These are phyloP conservation scores for Australoheros facetus DNA, from an alignment of 2,797 vertebrate species.

Conservation along the genomic window DNA sequence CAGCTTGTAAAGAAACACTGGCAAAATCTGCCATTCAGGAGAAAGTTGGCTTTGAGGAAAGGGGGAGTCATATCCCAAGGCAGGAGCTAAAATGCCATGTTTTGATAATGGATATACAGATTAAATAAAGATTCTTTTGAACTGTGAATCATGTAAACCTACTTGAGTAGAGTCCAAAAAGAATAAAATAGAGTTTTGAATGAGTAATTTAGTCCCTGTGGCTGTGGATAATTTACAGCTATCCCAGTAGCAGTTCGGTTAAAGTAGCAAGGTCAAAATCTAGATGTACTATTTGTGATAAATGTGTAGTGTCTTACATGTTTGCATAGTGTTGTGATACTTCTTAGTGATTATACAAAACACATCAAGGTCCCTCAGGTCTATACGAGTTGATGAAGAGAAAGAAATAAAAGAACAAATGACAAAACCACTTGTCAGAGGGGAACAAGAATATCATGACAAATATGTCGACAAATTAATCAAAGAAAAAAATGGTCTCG, in stretches of 20 bases:
- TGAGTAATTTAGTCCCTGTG: background rate
- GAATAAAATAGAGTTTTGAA: background rate
- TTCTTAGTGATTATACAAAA: background rate
- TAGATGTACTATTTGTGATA: background rate
- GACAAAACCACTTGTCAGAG: background rate
- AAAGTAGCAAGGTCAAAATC: background rate
- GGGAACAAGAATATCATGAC: background rate
- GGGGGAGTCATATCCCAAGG: too few species aligned
- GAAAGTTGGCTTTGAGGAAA: background rate
- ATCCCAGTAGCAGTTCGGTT: background rate
- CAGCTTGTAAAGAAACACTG: background rate
- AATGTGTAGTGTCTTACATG: background rate
- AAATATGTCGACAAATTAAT: constrained; percentile 15
- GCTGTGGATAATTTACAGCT: background rate
- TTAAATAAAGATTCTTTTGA: background rate
- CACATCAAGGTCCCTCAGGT: background rate
- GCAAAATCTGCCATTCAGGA: background rate
- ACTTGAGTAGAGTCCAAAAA: background rate
- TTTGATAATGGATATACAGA: background rate
- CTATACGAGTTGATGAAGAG: background rate
- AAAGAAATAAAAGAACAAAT: background rate
- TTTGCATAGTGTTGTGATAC: background rate
- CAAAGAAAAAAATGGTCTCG: background rate
- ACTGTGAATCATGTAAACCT: background rate
- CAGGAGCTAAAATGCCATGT: background rate